Evolutionary conservation across 1,140 invertebrate species (phyloP), one percentile per base, ranked within the genome.

Genomic region (Trypoxylus dichotomus): DNA sequence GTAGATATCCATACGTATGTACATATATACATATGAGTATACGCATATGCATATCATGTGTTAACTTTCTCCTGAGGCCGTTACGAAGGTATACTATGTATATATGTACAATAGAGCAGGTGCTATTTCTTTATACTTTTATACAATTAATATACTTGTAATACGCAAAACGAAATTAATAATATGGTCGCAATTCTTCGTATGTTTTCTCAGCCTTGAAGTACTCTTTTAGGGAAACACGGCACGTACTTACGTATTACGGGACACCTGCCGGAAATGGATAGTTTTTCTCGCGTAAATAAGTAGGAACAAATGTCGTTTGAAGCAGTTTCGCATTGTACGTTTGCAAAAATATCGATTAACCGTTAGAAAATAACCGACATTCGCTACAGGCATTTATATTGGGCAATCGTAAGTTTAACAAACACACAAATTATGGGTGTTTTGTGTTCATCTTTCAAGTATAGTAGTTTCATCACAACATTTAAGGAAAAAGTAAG

Each of bases 311-410:
- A 54, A n/a, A n/a, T 54, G 47, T n/a, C 47, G 47, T 54, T 54
- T 54, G 5, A 3, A 54, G 19, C n/a, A 54, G 32, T 54, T 54
- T 54, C 19, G 47, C 47, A 54, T 54, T n/a, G 15, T 3, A 54
- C 47, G 47, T n/a, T 54, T 54, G 47, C 47, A 54, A 54, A 54
- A n/a, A 54, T 54, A 47, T 47, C 43, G 47, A 54, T n/a, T n/a
- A 15, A 54, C 6, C 15, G 47, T 54, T 54, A 54, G 15, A 54
- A 54, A 54, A 54, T 19, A 54, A n/a, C 47, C 47, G 32, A 32
- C 7, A 32, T 32, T 3, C 32, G 32, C 7, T 32, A 32, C 7
- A 7, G 2, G 32, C 7, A 32, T 7, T 7, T 2, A 32, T 32
- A 32, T n/a, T n/a, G n/a, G n/a, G n/a, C n/a, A n/a, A n/a, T n/a